Evolutionary conservation across 2,113 vertebrate genomes (phyloP), one percentile per base, ranked within the genome.

Genomic region (Myrmecophaga tridactyla): DNA sequence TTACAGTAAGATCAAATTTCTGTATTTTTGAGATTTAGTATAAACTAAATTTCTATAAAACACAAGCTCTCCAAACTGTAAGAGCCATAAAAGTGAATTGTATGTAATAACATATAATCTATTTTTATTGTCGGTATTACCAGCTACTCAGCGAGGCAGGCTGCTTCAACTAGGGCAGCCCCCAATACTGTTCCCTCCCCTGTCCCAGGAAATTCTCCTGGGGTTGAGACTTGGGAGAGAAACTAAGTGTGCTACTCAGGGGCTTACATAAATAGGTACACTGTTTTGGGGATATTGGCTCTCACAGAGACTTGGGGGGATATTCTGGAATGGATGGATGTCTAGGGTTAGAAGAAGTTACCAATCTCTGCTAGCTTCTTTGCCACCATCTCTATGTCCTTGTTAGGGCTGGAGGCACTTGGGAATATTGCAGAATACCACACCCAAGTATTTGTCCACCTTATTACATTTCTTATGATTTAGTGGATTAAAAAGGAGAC

Each of bases 1-100:
- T 85, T 46, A 82, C 41, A 87, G 58, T 60, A 34, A 91, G 95
- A 81, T 56, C 48, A 75, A n/a, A n/a, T n/a, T n/a, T n/a, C n/a
- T n/a, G n/a, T n/a, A n/a, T n/a, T n/a, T n/a, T n/a, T n/a, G n/a
- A n/a, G n/a, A n/a, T n/a, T n/a, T n/a, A n/a, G n/a, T n/a, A n/a
- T n/a, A n/a, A n/a, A 5, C 83, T 85, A 36, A 10, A 41, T 65
- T 94, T 89, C 53, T 77, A 18, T 27, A 90, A 62, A 25, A n/a
- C 65, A 21, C 2, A 72, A 81, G 36, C 72, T 81, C 29, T 41
- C 51, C 48, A 73, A 86, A 6, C 43, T 43, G 17, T 67, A 92
- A 84, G 90, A 93, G 81, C 62, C 75, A 21, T 72, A 76, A 83
- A 46, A 41, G 13, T 48, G 62, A 89, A 48, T 43, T 84, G 15